Conservation (phyloP, 2,888 invertebrate species). For the Reticulitermes lucifugus region DNA sequence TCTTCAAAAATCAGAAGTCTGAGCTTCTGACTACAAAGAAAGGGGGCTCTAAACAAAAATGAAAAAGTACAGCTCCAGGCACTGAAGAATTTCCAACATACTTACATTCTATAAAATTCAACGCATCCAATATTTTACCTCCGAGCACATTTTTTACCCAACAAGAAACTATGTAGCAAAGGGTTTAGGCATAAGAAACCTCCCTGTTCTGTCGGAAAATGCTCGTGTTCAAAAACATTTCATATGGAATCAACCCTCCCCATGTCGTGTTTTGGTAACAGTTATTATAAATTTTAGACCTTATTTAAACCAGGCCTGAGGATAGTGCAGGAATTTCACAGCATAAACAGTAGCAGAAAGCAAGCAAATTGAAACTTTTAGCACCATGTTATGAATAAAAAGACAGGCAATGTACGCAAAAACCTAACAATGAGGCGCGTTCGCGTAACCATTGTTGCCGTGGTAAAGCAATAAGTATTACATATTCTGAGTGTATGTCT, state of each 20-base stretch:
- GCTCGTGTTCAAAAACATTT: background rate
- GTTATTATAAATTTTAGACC: background rate
- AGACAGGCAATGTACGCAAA: too few species aligned
- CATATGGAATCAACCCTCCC: background rate
- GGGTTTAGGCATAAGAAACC: background rate
- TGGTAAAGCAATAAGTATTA: too few species aligned
- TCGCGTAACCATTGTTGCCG: too few species aligned
- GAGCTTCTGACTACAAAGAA: background rate
- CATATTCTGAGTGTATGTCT: too few species aligned
- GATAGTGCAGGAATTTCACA: background rate
- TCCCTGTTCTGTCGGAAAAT: background rate
- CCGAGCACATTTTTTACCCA: background rate
- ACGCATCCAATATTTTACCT: background rate
- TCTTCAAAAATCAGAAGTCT: too few species aligned
- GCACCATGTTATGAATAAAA: background rate
- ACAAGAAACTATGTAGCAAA: background rate
- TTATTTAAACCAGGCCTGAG: background rate
- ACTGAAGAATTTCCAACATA: background rate
- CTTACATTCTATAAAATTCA: slow-evolving; percentile 1
- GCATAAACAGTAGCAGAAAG: background rate
- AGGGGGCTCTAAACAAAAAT: background rate
- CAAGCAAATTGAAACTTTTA: background rate
- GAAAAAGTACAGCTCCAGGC: background rate
- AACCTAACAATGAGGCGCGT: too few species aligned
- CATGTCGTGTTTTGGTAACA: background rate